Base-by-base conservation (phyloP, 1,140 invertebrate species). In the Teleopsis dalmanni region DNA sequence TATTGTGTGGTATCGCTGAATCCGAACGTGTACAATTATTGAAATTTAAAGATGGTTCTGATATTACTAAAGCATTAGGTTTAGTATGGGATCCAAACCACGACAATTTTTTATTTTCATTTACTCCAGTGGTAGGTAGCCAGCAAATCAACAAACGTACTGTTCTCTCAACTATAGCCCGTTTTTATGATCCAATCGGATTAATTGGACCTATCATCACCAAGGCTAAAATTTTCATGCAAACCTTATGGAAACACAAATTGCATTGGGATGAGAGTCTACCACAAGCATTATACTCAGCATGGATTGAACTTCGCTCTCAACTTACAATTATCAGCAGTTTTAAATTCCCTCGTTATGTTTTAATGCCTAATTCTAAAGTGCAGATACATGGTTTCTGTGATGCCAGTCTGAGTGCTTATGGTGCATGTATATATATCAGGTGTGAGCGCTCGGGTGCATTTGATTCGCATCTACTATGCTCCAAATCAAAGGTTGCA, bases 321-420 rank as follows among this genome's bases (percentile, higher is more conserved):
- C 59, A 13, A 21, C 7, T 23, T 36, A 33, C 23, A 11, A 6
- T 22, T 14, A 22, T 25, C 2, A 10, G 33, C 11, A 14, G 21
- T 18, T 11, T 23, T 46, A 36, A 36, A 13, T 34, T 48, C 42
- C 19, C 47, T n/a, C 26, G 47, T 18, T 41, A 10, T 34, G 47
- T 48, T 0, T 13, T 9, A 22, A 18, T 23, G 3, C 9, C n/a
- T 26, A 8, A 43, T 43, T 23, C 29, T 6, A 25, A 18, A n/a
- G 25, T 47, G 23, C 42, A 52, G 19, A 40, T 53, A 23, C 60
- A 71, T 47, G 64, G 62, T 13, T 76, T 73, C 53, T 58, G 48
- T 11, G 72, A 75, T 53, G 65, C 67, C 0, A 66, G 60, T 6
- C 47, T 62, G 45, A 44, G 29, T 0, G 71, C 62, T 3, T 75